phyloP scores from a whole-genome alignment of 2,888 invertebrate species.

The Aleiodes alternator region DNA sequence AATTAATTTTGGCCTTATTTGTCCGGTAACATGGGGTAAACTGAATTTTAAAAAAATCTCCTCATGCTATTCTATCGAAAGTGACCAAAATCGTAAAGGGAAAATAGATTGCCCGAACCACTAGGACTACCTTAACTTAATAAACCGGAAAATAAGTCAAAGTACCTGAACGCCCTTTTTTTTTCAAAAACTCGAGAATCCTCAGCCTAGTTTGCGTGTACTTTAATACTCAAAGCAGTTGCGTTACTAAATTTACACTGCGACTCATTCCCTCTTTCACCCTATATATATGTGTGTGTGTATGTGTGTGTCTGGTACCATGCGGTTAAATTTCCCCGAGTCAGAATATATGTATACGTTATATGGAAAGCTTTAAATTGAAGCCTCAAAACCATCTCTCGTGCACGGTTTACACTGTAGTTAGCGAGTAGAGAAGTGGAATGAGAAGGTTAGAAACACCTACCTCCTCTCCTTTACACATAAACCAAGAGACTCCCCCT shows the following conservation, averaged over 20 bases:
- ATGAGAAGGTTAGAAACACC: background rate
- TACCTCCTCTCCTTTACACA: background rate
- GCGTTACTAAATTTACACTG: conserved; percentile 8
- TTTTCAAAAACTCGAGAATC: background rate
- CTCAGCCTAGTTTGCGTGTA: conserved; percentile 13
- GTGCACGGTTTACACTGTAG: conserved; percentile 23
- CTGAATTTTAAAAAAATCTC: too few species aligned
- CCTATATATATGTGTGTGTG: background rate
- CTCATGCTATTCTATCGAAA: too few species aligned
- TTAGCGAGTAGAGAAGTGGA: background rate
- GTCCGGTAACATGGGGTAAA: too few species aligned
- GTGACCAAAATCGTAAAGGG: too few species aligned
- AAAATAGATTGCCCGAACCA: too few species aligned
- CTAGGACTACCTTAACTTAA: too few species aligned
- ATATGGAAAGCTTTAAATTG: conserved; percentile 27
- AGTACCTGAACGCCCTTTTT: background rate
- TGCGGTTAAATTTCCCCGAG: conserved; percentile 11
- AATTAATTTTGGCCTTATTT: too few species aligned
- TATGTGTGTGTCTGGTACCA: background rate
- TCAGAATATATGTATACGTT: conserved; percentile 14
- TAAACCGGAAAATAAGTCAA: background rate
- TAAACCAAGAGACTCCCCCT: background rate
- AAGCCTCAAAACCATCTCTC: conserved; percentile 23
- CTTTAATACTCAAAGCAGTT: conserved; percentile 30
- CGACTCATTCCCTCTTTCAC: background rate